Percentiles rank a stretch among this genome's conserved stretches.
These are phyloP conservation scores for Diachasmimorpha longicaudata DNA, from an alignment of 1,140 invertebrate species.

Conservation along the genomic window DNA sequence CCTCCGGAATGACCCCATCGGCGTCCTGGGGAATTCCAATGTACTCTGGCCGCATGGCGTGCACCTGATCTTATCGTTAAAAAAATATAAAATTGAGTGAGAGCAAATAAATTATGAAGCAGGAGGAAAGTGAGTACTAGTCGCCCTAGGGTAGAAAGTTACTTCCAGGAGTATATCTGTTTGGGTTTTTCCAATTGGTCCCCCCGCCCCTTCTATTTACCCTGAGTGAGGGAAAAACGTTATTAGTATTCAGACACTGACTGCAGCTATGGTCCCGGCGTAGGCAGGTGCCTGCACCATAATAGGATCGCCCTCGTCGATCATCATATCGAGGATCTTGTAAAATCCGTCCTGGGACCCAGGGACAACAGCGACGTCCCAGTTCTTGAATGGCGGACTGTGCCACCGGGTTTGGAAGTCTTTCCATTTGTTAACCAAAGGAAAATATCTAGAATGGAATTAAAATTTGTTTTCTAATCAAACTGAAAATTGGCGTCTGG, in stretches of 20 bases:
- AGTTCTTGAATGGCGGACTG: slow-evolving; percentile 63
- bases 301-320: slow-evolving; percentile 70
- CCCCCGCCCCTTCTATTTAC: too few relatives aligned
- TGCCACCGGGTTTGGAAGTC: slow-evolving; percentile 70
- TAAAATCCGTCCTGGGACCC: slow-evolving; percentile 78
- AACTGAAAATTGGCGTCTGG: too few relatives aligned
- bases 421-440: slow-evolving; percentile 68
- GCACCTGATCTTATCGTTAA: slow-evolving; percentile 38
- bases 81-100: too few relatives aligned
- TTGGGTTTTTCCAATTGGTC: too few relatives aligned
- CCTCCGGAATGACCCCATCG: slow-evolving; percentile 51
- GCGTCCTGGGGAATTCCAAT: slow-evolving; percentile 51
- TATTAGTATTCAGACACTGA: slow-evolving; percentile 35
- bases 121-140: too few relatives aligned
- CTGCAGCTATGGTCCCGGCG: slow-evolving; percentile 62
- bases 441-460: slow-evolving; percentile 59
- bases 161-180: too few relatives aligned
- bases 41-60: slow-evolving; percentile 42
- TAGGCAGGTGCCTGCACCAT: slow-evolving; percentile 73
- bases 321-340: slow-evolving; percentile 72
- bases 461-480: too few relatives aligned
- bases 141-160: too few relatives aligned
- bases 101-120: too few relatives aligned
- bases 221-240: too few relatives aligned
- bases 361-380: slow-evolving; percentile 70